Evolutionary conservation across 2,888 invertebrate genomes (phyloP).

Genomic region (Homarus gammarus): DNA sequence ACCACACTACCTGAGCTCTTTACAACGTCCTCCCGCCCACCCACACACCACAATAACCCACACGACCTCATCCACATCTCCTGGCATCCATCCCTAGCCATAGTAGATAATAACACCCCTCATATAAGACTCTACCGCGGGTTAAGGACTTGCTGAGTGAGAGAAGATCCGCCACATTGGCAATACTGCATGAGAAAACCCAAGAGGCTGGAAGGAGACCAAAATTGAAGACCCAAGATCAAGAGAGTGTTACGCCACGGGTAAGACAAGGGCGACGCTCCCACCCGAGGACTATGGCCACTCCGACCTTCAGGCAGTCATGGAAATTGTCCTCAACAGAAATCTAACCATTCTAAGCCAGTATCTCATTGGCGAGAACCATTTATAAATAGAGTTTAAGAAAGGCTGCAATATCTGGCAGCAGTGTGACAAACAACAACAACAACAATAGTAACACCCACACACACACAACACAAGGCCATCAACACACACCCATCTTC

Average conservation of each 20-base stretch:
- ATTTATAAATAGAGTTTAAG: conserved; percentile 40
- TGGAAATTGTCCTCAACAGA: conserved; percentile 27
- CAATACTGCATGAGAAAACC: conserved; percentile 64
- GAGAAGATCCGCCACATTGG: conserved; percentile 24
- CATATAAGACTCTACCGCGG: too few relatives aligned
- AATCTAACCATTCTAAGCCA: conserved; percentile 35
- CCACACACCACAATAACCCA: background rate
- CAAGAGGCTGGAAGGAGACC: conserved; percentile 72
- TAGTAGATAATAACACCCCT: too few relatives aligned
- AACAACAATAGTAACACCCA: too few relatives aligned
- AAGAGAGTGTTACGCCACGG: conserved; percentile 57
- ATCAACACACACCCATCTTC: too few relatives aligned
- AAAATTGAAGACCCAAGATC: conserved; percentile 65
- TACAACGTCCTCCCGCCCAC: background rate
- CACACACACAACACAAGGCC: too few relatives aligned
- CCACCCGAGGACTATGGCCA: background rate
- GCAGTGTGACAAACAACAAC: too few relatives aligned
- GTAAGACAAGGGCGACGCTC: background rate
- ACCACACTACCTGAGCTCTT: conserved; percentile 23
- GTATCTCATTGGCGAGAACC: conserved; percentile 68
- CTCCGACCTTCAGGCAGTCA: conserved; percentile 22
- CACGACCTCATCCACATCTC: background rate
- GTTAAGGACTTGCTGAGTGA: background rate
- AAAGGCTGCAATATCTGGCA: background rate
- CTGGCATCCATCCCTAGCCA: background rate